Evolutionary conservation across 2,113 vertebrate species (phyloP).

Genomic region (Mionectes macconnelli): DNA sequence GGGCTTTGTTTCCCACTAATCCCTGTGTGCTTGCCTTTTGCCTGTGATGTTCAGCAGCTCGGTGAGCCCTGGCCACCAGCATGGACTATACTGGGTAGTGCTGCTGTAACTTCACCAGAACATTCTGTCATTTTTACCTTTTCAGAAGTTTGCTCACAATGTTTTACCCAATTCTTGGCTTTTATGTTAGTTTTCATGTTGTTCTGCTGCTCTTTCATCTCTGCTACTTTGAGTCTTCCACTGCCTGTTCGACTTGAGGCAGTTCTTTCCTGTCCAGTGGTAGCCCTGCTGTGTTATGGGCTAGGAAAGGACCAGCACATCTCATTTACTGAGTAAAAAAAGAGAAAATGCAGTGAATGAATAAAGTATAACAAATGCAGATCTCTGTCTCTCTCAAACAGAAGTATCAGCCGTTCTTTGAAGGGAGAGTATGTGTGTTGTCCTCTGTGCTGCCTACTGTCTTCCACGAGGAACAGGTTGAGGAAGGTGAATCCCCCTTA

Average conservation of each 20-base stretch:
- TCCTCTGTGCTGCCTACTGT: neutral
- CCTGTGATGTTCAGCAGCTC: neutral
- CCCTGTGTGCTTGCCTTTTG: neutral
- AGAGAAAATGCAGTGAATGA: neutral
- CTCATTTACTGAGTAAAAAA: neutral
- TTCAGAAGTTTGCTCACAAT: neutral
- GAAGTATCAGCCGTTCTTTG: neutral
- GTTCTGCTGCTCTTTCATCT: neutral
- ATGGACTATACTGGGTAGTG: neutral
- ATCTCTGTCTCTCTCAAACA: neutral
- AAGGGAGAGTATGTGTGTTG: neutral
- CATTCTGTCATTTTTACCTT: neutral
- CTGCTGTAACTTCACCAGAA: neutral
- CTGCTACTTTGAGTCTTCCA: neutral
- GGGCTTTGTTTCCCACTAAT: slow-evolving; percentile 1
- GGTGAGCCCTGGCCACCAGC: neutral
- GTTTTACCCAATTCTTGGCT: neutral
- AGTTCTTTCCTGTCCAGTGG: neutral
- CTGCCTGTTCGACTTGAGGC: neutral
- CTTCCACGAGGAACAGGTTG: neutral
- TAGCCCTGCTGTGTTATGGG: neutral
- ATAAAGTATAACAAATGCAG: neutral
- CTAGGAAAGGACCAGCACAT: neutral
- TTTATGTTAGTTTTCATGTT: neutral
- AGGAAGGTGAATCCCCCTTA: neutral